Evolutionary conservation across 30 jellyfish, hydroid and myxozoan genomes (phyloP).

Genomic region (Rhopilema esculentum): DNA sequence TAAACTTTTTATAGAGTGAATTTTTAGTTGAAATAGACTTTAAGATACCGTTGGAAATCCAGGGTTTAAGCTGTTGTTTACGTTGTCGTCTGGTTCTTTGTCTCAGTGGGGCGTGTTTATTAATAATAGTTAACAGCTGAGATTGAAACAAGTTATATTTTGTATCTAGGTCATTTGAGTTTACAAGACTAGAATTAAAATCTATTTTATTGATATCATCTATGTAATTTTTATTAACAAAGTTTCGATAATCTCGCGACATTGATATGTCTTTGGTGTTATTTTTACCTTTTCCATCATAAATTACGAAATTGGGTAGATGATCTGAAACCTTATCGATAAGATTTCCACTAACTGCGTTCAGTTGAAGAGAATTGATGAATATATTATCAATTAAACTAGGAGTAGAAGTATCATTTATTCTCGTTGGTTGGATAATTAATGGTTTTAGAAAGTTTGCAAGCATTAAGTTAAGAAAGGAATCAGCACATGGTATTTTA

Average conservation of each 20-base stretch:
- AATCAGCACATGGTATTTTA: slow-evolving; percentile 21
- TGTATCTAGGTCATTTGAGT: not conserved
- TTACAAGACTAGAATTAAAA: not conserved
- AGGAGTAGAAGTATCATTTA: not conserved
- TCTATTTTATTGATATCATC: slow-evolving; percentile 1
- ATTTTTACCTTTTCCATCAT: not conserved
- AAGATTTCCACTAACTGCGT: slow-evolving; percentile 9
- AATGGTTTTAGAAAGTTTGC: slow-evolving; percentile 31
- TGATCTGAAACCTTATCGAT: slow-evolving; percentile 17
- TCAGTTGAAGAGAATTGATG: not conserved
- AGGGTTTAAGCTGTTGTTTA: slow-evolving; percentile 5
- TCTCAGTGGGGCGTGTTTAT: slow-evolving; percentile 16
- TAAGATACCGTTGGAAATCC: slow-evolving; percentile 13
- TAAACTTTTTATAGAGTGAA: not conserved
- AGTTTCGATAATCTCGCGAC: not conserved
- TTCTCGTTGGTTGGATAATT: slow-evolving; percentile 11
- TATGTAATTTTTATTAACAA: not conserved
- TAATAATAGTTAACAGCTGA: not conserved
- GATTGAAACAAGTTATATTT: not conserved
- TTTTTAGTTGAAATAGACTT: slow-evolving; percentile 8
- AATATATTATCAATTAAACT: slow-evolving; percentile 16
- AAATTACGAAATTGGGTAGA: slow-evolving; percentile 5
- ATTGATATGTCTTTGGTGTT: not conserved
- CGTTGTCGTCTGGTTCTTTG: not conserved
- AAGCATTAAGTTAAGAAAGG: slow-evolving; percentile 8